Conservation (phyloP, 2,888 invertebrate species). For the Thymelicus sylvestris region DNA sequence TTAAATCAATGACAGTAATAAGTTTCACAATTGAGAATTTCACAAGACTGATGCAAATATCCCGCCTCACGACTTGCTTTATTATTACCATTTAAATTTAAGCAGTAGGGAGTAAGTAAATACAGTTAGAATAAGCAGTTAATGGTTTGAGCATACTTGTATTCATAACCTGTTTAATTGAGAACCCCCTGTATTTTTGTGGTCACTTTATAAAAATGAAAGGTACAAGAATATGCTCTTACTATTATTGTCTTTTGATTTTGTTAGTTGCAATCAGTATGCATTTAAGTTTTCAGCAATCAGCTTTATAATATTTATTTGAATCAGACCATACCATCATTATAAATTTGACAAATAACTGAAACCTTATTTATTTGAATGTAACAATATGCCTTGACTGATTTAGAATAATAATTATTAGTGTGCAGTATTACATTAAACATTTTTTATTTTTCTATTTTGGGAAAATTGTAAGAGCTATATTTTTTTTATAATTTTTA, state of each 20-base stretch:
- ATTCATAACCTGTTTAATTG: slow-evolving; percentile 22
- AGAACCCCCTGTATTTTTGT: slow-evolving; percentile 34
- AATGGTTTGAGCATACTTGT: slow-evolving; percentile 65
- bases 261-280: slow-evolving; percentile 51
- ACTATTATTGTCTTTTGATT: slow-evolving; percentile 60
- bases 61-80: slow-evolving; percentile 85
- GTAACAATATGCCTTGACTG: slow-evolving; percentile 74
- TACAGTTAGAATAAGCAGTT: slow-evolving; percentile 64
- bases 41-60: slow-evolving; percentile 85
- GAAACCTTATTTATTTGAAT: slow-evolving; percentile 60
- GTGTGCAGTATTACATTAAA: slow-evolving; percentile 81
- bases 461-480: slow-evolving; percentile 68
- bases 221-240: slow-evolving; percentile 60
- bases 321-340: slow-evolving; percentile 55
- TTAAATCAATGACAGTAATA: slow-evolving; percentile 75
- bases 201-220: slow-evolving; percentile 31
- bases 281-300: slow-evolving; percentile 55
- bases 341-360: slow-evolving; percentile 53
- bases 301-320: slow-evolving; percentile 53
- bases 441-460: slow-evolving; percentile 78
- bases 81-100: slow-evolving; percentile 83
- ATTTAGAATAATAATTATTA: slow-evolving; percentile 74
- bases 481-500: slow-evolving; percentile 77
- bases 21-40: slow-evolving; percentile 82
- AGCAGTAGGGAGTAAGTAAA: slow-evolving; percentile 74